These are phyloP conservation scores for Pyrgus malvae DNA, from an alignment of 2,888 invertebrate genomes.

Conservation along the genomic window DNA sequence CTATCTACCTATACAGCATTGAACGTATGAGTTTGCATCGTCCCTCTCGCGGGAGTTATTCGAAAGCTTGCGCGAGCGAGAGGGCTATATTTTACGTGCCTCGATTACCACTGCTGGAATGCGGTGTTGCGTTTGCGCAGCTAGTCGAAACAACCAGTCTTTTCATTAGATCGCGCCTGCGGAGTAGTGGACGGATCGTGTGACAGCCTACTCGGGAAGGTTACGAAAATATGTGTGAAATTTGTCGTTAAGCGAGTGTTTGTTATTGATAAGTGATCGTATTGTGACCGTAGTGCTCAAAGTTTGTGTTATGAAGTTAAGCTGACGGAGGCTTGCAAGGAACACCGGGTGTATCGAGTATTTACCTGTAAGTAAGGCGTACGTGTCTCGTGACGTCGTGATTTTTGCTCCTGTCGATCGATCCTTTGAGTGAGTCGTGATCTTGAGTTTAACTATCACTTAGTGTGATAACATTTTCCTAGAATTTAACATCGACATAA, in stretches of 20 bases:
- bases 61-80: constrained; percentile 48
- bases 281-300: constrained; percentile 61
- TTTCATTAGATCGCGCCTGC: constrained; percentile 62
- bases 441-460: constrained; percentile 2
- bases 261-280: constrained; percentile 62
- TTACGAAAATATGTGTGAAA: constrained; percentile 74
- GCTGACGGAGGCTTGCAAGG: constrained; percentile 67
- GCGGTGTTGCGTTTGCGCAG: constrained; percentile 72
- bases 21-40: constrained; percentile 37
- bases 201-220: constrained; percentile 46
- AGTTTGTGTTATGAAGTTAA: constrained; percentile 75
- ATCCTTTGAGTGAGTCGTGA: constrained; percentile 37
- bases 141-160: constrained; percentile 58
- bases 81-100: constrained; percentile 54
- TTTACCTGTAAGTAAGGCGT: constrained; percentile 70
- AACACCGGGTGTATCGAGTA: constrained; percentile 64
- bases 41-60: constrained; percentile 41
- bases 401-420: constrained; percentile 35
- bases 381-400: constrained; percentile 73
- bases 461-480: too few species aligned
- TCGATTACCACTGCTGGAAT: constrained; percentile 69
- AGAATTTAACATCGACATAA: too few species aligned
- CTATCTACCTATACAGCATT: constrained; percentile 55
- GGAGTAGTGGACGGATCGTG: constrained; percentile 51
- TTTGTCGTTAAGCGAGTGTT: constrained; percentile 63